Percentiles rank a stretch among this genome's conserved stretches.
phyloP scores from a whole-genome alignment of 2,797 vertebrate genomes.

The Centropyge bicolor region DNA sequence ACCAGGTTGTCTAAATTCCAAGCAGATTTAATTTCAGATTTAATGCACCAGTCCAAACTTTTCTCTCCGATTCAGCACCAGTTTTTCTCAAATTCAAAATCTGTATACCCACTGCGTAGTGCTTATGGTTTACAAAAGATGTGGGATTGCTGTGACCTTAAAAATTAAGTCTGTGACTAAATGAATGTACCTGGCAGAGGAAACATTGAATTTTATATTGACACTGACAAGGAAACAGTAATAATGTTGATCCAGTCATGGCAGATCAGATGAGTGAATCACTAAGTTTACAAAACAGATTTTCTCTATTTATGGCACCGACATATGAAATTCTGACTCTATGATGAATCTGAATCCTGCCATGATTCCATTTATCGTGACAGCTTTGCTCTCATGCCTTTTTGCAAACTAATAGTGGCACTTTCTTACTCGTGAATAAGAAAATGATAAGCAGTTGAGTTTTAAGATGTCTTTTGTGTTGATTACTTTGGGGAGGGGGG shows the following conservation, averaged over 20 bases:
- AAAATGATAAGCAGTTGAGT: slow-evolving; percentile 29
- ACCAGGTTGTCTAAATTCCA: neutral
- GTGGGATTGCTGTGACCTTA: too few relatives aligned
- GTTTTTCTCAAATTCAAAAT: neutral
- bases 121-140: too few relatives aligned
- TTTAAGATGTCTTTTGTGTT: slow-evolving; percentile 37
- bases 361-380: neutral
- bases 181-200: neutral
- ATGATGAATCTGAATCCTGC: neutral
- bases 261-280: neutral
- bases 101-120: neutral
- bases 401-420: slow-evolving; percentile 9
- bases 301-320: neutral
- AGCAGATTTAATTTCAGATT: neutral
- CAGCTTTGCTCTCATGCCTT: neutral
- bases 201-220: neutral
- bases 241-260: neutral
- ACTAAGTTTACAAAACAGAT: neutral
- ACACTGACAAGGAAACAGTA: neutral
- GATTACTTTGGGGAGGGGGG: slow-evolving; percentile 18
- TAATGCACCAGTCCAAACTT: neutral
- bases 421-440: slow-evolving; percentile 15
- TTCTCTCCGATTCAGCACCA: neutral
- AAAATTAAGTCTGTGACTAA: neutral
- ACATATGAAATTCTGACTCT: neutral